Conservation (phyloP, 1,140 invertebrate genomes). For the Trichoplusia ni region DNA sequence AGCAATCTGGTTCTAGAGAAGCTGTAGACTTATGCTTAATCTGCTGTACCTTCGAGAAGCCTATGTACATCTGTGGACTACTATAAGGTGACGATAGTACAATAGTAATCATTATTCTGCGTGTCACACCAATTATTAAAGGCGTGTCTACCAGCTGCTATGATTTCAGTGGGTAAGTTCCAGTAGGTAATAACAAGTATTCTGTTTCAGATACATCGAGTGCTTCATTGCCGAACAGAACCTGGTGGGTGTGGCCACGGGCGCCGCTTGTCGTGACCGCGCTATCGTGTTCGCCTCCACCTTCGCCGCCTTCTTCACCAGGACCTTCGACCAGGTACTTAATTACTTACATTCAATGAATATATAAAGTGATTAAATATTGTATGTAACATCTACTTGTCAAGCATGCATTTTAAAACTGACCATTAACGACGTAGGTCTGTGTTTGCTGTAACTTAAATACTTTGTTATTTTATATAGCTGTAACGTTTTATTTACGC, state of each 20-base stretch:
- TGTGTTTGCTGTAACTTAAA: background rate
- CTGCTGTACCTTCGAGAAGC: too few species aligned
- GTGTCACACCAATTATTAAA: too few species aligned
- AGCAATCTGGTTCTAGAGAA: too few species aligned
- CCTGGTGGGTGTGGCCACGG: conserved; percentile 97
- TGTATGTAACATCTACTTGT: too few species aligned
- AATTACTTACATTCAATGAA: background rate
- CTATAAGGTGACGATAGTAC: too few species aligned
- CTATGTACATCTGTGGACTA: too few species aligned
- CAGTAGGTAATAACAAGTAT: background rate
- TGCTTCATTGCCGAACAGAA: conserved; percentile 99
- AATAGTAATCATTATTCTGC: too few species aligned
- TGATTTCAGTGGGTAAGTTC: background rate
- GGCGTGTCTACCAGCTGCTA: too few species aligned
- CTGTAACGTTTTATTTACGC: background rate
- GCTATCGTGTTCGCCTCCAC: conserved; percentile 97
- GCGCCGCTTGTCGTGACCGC: conserved; percentile 93
- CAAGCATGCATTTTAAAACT: too few species aligned
- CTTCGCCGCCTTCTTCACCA: conserved; percentile 98
- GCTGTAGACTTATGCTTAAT: too few species aligned
- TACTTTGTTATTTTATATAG: background rate
- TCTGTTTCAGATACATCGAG: conserved; percentile 90
- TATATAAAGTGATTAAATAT: too few species aligned
- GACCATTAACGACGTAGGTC: too few species aligned
- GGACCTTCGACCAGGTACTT: conserved; percentile 95